These are phyloP conservation scores for Maccullochella peelii DNA, from an alignment of 2,113 vertebrate genomes.

Conservation along the genomic window DNA sequence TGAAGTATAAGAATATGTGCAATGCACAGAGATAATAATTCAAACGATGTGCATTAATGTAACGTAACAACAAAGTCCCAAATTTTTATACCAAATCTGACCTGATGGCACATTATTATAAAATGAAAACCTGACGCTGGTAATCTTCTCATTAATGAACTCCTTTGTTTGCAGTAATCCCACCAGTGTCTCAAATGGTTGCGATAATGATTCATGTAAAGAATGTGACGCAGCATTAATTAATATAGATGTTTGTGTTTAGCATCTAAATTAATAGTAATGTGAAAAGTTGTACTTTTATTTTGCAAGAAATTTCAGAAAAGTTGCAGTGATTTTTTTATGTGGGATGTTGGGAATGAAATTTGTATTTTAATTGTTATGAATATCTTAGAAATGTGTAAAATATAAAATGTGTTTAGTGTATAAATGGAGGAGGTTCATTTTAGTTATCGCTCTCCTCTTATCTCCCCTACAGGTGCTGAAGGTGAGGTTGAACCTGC, in stretches of 20 bases:
- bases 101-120: neutral
- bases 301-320: neutral
- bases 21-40: too few species aligned
- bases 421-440: neutral
- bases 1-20: too few species aligned
- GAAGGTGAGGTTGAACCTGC: slow-evolving; percentile 84
- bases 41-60: too few species aligned
- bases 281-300: neutral
- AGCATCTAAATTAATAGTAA: neutral
- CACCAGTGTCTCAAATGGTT: neutral
- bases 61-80: too few species aligned
- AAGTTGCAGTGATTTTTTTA: neutral
- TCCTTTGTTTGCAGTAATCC: neutral
- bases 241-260: neutral
- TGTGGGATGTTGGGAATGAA: neutral
- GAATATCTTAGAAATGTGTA: neutral
- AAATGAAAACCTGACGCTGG: neutral
- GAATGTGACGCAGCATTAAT: neutral
- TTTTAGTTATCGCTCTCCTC: neutral
- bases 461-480: slow-evolving; percentile 69
- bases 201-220: neutral
- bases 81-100: neutral
- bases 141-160: neutral
- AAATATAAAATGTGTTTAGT: neutral
- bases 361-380: neutral